These are phyloP conservation scores for Pomacea canaliculata DNA, from an alignment of 2,888 invertebrate genomes.

Conservation along the genomic window DNA sequence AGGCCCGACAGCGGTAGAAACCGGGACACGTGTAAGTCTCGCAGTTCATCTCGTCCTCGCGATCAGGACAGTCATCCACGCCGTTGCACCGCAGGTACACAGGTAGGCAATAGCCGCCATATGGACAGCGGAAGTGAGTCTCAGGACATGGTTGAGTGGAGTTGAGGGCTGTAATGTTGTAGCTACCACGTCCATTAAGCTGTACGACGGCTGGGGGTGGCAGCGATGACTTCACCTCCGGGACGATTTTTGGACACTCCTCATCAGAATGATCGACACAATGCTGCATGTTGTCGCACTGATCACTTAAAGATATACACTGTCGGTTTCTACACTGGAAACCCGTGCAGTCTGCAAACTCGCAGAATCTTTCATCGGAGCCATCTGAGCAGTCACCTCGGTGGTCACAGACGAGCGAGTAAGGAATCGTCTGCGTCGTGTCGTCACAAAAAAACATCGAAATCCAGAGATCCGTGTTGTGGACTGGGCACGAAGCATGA, in stretches of 20 bases:
- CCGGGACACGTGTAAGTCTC: constrained; percentile 8
- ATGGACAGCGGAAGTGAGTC: constrained; percentile 18
- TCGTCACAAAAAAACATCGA: constrained; percentile 16
- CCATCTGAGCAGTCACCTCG: constrained; percentile 18
- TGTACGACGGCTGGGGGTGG: constrained; percentile 10
- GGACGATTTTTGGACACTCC: constrained; percentile 7
- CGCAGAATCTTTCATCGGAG: constrained; percentile 16
- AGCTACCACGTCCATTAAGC: constrained; percentile 10
- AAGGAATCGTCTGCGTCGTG: constrained; percentile 14
- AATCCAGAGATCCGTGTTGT: neutral
- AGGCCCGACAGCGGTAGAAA: constrained; percentile 14
- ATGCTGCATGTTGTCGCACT: constrained; percentile 22
- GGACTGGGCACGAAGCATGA: neutral
- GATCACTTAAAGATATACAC: neutral
- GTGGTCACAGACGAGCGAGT: constrained; percentile 20
- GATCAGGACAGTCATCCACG: constrained; percentile 17
- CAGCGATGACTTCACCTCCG: neutral
- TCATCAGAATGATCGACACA: constrained; percentile 25
- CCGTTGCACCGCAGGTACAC: constrained; percentile 27
- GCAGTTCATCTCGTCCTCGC: constrained; percentile 19
- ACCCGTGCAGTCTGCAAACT: constrained; percentile 1
- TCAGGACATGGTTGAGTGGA: constrained; percentile 3
- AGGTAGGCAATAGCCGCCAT: constrained; percentile 19
- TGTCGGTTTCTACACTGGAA: constrained; percentile 9
- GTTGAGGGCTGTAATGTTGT: neutral